Evolutionary conservation across 2,888 invertebrate species (phyloP).

Genomic region (Reticulitermes lucifugus): DNA sequence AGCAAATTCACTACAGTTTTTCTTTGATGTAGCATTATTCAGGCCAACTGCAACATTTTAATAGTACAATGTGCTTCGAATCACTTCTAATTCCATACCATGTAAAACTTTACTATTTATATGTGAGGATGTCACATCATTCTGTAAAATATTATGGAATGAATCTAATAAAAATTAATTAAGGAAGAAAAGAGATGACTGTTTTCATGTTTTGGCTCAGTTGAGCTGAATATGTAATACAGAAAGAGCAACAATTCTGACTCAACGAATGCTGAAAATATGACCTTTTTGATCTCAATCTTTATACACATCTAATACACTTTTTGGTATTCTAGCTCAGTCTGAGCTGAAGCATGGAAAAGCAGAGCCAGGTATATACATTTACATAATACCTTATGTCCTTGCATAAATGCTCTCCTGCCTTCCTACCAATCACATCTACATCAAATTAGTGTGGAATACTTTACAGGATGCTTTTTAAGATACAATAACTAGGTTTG

Average conservation of each 20-base stretch:
- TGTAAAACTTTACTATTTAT: slow-evolving; percentile 31
- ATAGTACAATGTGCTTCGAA: slow-evolving; percentile 37
- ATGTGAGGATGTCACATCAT: slow-evolving; percentile 34
- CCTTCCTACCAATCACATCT: not conserved
- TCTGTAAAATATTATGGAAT: slow-evolving; percentile 49
- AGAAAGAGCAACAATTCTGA: no score
- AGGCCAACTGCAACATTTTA: slow-evolving; percentile 11
- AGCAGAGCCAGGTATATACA: not conserved
- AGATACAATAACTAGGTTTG: no score
- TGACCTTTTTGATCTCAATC: no score
- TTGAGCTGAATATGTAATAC: not conserved
- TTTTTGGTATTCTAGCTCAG: not conserved
- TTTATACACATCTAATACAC: no score
- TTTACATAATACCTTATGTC: not conserved
- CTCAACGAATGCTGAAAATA: no score
- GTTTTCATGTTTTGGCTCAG: slow-evolving; percentile 22
- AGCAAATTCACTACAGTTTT: not conserved
- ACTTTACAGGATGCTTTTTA: no score
- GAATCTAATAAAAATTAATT: slow-evolving; percentile 45
- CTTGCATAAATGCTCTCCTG: not conserved
- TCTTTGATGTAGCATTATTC: slow-evolving; percentile 27
- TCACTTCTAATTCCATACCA: slow-evolving; percentile 33
- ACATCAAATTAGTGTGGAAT: no score
- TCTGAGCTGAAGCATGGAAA: not conserved
- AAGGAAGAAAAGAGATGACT: slow-evolving; percentile 40